Base-by-base conservation (phyloP, 2,797 vertebrate species). In the Ctenosaura bakeri region DNA sequence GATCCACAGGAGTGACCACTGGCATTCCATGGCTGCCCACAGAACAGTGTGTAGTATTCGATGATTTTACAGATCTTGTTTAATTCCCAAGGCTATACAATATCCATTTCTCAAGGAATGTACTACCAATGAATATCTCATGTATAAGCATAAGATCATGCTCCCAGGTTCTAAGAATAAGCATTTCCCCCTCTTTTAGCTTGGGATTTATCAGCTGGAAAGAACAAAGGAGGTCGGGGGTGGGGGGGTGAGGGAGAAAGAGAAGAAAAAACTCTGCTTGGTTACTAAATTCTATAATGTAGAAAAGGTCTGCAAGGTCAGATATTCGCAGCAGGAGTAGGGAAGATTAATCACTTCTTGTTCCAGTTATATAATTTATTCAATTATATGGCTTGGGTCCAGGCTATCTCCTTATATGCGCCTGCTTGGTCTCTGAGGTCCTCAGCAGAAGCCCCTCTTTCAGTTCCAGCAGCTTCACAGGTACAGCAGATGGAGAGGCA, bases 31-130 rank as follows among this genome's bases (percentile, higher is more conserved):
- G 2, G 8, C 42, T 77, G 26, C n/a, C 22, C 14, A 42, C 62
- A 85, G 50, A 73, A 73, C 3, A 26, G 38, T 64, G 1, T n/a
- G 3, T 54, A 50, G 22, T 52, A 52, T 38, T 50, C 26, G 3
- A 6, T 35, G 10, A 38, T 86, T 82, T 64, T 62, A 82, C 74
- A 52, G 1, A 64, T 64, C 35, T 64, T 64, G 32, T n/a, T 86
- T 82, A 46, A 9, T 82, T 90, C 66, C 52, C n/a, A n/a, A 78
- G 66, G n/a, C 24, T 86, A 42, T 80, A 89, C 62, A 83, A 50
- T 82, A 62, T 8, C 69, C 2, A 20, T 73, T 80, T 86, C 52
- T 71, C n/a, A 32, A 32, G 56, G 66, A 69, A 52, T 76, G 38
- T 54, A 52, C 66, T 5, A 14, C 52, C 18, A 59, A 9, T 74